Base-by-base conservation (phyloP, 2,888 invertebrate species). In the Mesopsocus fuscifrons region DNA sequence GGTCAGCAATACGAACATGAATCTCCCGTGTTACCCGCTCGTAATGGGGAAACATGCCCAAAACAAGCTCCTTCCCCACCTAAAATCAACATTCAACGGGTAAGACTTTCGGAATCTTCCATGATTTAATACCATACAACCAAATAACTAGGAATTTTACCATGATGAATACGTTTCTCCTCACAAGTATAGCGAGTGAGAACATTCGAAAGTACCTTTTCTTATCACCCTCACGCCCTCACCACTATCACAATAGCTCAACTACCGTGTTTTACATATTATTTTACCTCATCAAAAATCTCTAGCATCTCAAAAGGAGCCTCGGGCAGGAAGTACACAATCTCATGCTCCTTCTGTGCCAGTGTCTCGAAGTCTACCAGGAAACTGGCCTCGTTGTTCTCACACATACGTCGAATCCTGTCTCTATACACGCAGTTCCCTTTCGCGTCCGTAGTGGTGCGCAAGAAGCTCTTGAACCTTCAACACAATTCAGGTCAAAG, bases 251-350 rank as follows among this genome's bases (percentile, higher is more conserved):
- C n/a, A n/a, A n/a, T n/a, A n/a, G n/a, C n/a, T n/a, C n/a, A n/a
- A n/a, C n/a, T n/a, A n/a, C n/a, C n/a, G n/a, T n/a, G n/a, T n/a
- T n/a, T n/a, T n/a, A n/a, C n/a, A n/a, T n/a, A n/a, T n/a, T n/a
- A n/a, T n/a, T n/a, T n/a, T n/a, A 89, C 89, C 63, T 87, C 81
- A 60, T 95, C 89, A 59, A 97, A 91, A 49, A 94, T 89, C 58
- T 83, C 79, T n/a, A 97, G 63, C 83, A 97, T 89, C 65, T 95
- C 92, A 49, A 81, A 74, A 0, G 98, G 98, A 0, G 97, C 97
- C 61, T 98, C 97, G 0, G 97, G 97, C 41, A 98, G 59, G 60
- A 99, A 98, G 61, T 89, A 97, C 0, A 95, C 95, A 38, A 98
- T 65, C 1, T 89, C 88, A 58, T 92, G 89, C 57, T 94, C 92